Conservation (phyloP, 2,113 vertebrate species). For the Nyctibius bracteatus region DNA sequence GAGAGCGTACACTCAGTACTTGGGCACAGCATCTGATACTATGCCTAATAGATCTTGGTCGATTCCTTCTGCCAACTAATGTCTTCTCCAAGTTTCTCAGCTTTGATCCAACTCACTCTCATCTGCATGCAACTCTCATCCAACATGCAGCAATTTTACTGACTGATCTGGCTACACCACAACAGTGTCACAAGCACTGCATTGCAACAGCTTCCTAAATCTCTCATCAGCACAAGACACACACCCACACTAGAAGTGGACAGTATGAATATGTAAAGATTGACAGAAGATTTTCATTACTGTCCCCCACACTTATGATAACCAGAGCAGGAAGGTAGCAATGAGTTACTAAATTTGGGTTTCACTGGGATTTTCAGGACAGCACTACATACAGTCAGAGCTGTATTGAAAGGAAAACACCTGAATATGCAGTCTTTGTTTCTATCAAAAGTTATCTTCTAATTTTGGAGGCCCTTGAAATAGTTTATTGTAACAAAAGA, state of each 20-base stretch:
- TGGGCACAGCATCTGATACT: neutral
- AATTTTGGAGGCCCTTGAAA: neutral
- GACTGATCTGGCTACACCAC: neutral
- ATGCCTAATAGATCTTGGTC: neutral
- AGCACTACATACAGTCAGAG: neutral
- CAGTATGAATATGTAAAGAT: fast-evolving
- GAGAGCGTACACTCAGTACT: neutral
- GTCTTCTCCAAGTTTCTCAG: neutral
- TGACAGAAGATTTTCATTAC: neutral
- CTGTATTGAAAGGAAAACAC: neutral
- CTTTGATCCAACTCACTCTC: neutral
- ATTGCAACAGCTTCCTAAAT: neutral
- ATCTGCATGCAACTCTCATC: neutral
- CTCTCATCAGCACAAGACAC: neutral
- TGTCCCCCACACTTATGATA: fast-evolving
- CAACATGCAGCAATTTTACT: neutral
- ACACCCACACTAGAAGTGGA: neutral
- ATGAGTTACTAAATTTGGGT: neutral
- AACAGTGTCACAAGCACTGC: neutral
- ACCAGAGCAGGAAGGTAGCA: neutral
- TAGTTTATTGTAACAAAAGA: neutral
- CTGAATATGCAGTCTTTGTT: neutral
- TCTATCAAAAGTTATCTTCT: neutral
- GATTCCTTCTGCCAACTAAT: neutral
- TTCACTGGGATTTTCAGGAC: neutral